Conservation (phyloP, 2,113 vertebrate species). For the Pachycephala philippinensis region DNA sequence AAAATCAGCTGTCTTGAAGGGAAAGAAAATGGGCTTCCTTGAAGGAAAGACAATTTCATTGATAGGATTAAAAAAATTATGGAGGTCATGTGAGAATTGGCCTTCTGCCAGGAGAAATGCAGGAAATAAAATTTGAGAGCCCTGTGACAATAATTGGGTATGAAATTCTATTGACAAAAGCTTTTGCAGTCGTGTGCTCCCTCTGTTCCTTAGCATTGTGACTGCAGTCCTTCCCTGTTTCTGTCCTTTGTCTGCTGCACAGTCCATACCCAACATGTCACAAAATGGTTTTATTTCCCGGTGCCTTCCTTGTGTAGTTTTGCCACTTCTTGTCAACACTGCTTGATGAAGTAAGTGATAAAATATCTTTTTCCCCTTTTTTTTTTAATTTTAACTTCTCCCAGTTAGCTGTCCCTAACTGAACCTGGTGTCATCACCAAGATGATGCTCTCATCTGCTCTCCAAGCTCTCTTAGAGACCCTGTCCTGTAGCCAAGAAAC, state of each 20-base stretch:
- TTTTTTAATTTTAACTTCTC: neutral
- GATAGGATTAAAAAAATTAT: neutral
- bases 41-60: neutral
- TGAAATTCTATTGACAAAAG: conserved; percentile 33
- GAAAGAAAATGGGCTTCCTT: neutral
- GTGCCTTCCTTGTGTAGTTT: neutral
- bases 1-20: neutral
- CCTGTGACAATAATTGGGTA: neutral
- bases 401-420: neutral
- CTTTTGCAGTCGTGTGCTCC: neutral
- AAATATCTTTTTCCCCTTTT: neutral
- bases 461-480: neutral
- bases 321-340: neutral
- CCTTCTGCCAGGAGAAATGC: conserved; percentile 19
- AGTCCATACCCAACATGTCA: neutral
- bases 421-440: neutral
- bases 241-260: neutral
- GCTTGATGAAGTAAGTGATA: neutral
- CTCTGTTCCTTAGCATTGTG: neutral
- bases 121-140: conserved; percentile 34
- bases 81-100: conserved; percentile 1
- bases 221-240: neutral
- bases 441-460: neutral
- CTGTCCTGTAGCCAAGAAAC: neutral
- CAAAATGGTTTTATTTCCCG: neutral